These are phyloP conservation scores for Conistra vaccinii DNA, from an alignment of 2,888 invertebrate species.

Conservation along the genomic window DNA sequence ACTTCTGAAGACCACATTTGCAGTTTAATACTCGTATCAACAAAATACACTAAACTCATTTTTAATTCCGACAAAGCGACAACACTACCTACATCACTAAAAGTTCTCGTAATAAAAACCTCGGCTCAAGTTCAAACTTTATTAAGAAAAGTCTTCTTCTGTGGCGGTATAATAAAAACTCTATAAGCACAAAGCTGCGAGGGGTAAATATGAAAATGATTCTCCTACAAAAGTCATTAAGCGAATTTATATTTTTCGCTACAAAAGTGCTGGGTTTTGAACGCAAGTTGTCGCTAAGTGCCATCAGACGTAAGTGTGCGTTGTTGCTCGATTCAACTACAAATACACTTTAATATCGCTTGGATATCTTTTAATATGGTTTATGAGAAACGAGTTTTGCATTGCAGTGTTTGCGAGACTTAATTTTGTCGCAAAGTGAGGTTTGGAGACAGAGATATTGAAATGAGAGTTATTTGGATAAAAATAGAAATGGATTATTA, in stretches of 20 bases:
- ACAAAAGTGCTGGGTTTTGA: slow-evolving; percentile 71
- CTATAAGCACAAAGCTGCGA: slow-evolving; percentile 58
- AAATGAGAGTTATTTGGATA: not conserved
- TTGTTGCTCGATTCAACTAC: slow-evolving; percentile 66
- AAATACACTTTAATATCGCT: slow-evolving; percentile 58
- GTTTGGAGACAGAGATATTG: not conserved
- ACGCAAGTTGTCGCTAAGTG: slow-evolving; percentile 79
- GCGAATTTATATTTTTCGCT: slow-evolving; percentile 80
- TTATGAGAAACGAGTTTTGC: slow-evolving; percentile 25
- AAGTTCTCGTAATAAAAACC: slow-evolving; percentile 38
- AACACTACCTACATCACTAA: slow-evolving; percentile 22
- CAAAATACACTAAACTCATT: slow-evolving; percentile 2
- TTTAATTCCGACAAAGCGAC: slow-evolving; percentile 21
- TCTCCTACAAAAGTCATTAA: slow-evolving; percentile 75
- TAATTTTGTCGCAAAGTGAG: not conserved
- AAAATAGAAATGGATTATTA: not conserved
- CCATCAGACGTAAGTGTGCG: slow-evolving; percentile 72
- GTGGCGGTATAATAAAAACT: slow-evolving; percentile 59
- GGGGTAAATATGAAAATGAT: slow-evolving; percentile 76
- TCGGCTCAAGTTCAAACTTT: slow-evolving; percentile 41
- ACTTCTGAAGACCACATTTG: not conserved
- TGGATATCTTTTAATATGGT: slow-evolving; percentile 41
- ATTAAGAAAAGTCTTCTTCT: slow-evolving; percentile 46
- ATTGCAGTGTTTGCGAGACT: slow-evolving; percentile 14
- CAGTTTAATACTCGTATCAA: slow-evolving; percentile 11